Percentiles rank a stretch among this genome's conserved stretches.
Conservation (phyloP, 2,797 vertebrate species). For the Danio jaintianensis region DNA sequence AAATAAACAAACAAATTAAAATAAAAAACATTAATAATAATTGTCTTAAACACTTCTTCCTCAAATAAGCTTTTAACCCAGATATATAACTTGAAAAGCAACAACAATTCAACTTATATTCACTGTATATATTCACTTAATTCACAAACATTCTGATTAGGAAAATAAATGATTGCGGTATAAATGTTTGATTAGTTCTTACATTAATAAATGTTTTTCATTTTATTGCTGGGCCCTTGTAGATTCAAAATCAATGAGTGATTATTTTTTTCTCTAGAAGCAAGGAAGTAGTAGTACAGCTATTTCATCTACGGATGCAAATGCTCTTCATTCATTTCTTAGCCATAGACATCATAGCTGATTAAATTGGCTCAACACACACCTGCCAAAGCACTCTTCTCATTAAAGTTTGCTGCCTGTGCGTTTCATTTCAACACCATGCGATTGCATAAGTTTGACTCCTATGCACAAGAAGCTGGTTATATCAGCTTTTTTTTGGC, state of each 20-base stretch:
- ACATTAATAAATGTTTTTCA: background rate
- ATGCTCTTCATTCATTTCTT: slow-evolving; percentile 14
- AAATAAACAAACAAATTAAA: too few species aligned
- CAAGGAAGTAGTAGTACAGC: background rate
- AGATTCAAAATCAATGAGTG: background rate
- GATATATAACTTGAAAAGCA: too few species aligned
- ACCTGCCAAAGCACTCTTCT: slow-evolving; percentile 30
- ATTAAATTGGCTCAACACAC: slow-evolving; percentile 31
- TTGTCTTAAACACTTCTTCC: too few species aligned
- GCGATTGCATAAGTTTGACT: background rate
- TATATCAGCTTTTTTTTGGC: slow-evolving; percentile 5
- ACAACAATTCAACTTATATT: too few species aligned
- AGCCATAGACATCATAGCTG: slow-evolving; percentile 16
- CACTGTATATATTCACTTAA: too few species aligned
- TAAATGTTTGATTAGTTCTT: background rate
- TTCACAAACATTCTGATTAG: background rate
- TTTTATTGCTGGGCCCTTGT: background rate
- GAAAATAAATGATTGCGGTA: background rate
- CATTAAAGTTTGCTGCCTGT: slow-evolving; percentile 13
- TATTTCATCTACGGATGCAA: background rate
- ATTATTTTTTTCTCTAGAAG: background rate
- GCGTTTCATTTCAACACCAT: slow-evolving; percentile 11
- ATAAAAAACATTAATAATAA: too few species aligned
- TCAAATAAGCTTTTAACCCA: too few species aligned
- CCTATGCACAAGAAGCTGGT: background rate